Conservation (phyloP, 1,140 invertebrate genomes). For the Penaeus chinensis region DNA sequence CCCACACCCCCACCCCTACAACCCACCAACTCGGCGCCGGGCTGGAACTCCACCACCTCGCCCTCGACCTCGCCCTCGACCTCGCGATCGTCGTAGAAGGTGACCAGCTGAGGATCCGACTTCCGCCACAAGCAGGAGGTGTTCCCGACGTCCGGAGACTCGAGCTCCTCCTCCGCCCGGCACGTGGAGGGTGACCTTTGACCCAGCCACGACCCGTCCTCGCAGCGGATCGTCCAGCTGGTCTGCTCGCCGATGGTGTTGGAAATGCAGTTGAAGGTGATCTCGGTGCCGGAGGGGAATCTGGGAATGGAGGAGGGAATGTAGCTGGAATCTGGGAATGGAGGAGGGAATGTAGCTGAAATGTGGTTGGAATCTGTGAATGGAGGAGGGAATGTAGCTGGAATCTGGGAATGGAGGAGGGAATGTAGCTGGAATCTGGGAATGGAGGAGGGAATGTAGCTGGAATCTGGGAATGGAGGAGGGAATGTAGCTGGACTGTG, state of each 20-base stretch:
- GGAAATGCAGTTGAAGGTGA: constrained; percentile 83
- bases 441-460: too few relatives aligned
- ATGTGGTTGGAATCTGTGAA: too few relatives aligned
- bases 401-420: too few relatives aligned
- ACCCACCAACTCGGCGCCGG: not conserved
- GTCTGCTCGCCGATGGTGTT: constrained; percentile 81
- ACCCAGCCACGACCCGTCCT: constrained; percentile 79
- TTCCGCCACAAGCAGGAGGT: constrained; percentile 44
- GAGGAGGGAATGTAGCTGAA: too few relatives aligned
- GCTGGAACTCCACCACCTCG: not conserved
- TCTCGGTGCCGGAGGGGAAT: constrained; percentile 83
- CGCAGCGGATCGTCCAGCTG: constrained; percentile 85
- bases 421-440: too few relatives aligned
- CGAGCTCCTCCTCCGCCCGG: not conserved
- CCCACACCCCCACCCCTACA: not conserved
- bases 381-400: too few relatives aligned
- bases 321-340: too few relatives aligned
- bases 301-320: constrained; percentile 64
- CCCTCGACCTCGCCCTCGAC: constrained; percentile 15
- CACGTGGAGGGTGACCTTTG: constrained; percentile 35
- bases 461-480: too few relatives aligned
- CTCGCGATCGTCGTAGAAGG: constrained; percentile 32
- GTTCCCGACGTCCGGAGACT: constrained; percentile 4
- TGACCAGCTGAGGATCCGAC: constrained; percentile 3
- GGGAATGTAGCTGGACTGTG: too few relatives aligned